phyloP scores from a whole-genome alignment of 2,797 vertebrate species.

The Lindbergichthys nudifrons region DNA sequence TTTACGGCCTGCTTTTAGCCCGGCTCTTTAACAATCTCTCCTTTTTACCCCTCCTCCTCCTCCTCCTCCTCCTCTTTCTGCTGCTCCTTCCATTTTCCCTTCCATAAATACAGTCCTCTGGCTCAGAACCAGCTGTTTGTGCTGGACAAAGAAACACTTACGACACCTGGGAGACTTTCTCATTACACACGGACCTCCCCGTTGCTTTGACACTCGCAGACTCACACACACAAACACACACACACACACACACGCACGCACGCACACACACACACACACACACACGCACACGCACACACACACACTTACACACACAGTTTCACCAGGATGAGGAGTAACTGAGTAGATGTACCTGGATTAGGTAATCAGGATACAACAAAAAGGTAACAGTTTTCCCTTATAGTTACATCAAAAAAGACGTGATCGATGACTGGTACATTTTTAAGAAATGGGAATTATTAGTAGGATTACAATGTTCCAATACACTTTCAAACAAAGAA shows the following conservation, averaged over 20 bases:
- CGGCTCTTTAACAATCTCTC: constrained; percentile 33
- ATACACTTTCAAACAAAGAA: too few relatives aligned
- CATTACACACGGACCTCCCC: constrained; percentile 55
- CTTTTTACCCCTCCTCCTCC: constrained; percentile 6
- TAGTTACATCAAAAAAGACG: too few relatives aligned
- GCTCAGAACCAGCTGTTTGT: constrained; percentile 76
- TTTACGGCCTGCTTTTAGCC: constrained; percentile 55
- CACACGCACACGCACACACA: background rate
- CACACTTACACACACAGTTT: constrained; percentile 14
- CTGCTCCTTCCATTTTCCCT: constrained; percentile 66
- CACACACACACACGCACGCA: constrained; percentile 14
- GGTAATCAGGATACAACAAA: too few relatives aligned
- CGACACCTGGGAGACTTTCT: constrained; percentile 67
- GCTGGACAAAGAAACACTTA: constrained; percentile 75
- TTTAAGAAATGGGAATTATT: too few relatives aligned
- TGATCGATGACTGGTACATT: too few relatives aligned
- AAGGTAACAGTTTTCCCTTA: too few relatives aligned
- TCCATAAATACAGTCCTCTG: constrained; percentile 73
- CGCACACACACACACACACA: constrained; percentile 13
- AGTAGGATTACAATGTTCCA: too few relatives aligned
- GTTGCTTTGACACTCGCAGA: constrained; percentile 17
- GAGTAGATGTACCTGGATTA: too few relatives aligned
- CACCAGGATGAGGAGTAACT: too few relatives aligned
- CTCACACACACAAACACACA: constrained; percentile 40
- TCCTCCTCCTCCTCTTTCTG: constrained; percentile 37